Evolutionary conservation across 2,797 vertebrate species (phyloP), one percentile per base, ranked within the genome.

Genomic region (Melanotaenia pygmaea): DNA sequence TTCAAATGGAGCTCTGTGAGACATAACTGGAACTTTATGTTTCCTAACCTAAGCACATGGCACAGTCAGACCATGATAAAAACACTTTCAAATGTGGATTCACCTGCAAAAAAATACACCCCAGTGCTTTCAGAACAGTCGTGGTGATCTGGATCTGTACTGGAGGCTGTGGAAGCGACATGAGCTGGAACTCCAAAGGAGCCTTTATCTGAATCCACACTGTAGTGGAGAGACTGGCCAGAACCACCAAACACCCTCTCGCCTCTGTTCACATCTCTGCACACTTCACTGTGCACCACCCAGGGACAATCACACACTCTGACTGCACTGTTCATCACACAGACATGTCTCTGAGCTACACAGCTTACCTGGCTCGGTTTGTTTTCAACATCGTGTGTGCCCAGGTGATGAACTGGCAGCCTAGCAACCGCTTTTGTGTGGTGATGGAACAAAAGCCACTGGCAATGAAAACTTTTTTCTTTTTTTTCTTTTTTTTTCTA

Each of bases 291-390:
- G 82, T 81, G 84, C 83, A 59, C 80, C 77, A 64, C 59, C 76
- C 72, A 87, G 80, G 81, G 91, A 91, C 91, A 89, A 91, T 92
- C 92, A 87, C 81, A 83, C 77, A 61, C 57, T 76, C 66, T 81
- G 82, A 87, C 84, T 87, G 80, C 85, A 76, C 79, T 79, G 78
- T 70, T 28, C n/a, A 22, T 59, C 7, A 67, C 76, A 61, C 80
- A 71, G 86, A 72, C 75, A 78, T 74, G 64, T 68, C 74, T 82
- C 64, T 47, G 69, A 69, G 74, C 78, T 65, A 61, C 80, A 83
- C 59, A 56, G 59, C 53, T 74, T 61, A 80, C 64, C 18, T 68
- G 72, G 66, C 76, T 37, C 54, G 16, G 2, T 76, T 79, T 68
- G 50, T 70, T 64, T 76, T 81, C 32, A 43, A 14, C 8, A 34